phyloP scores from a whole-genome alignment of 1,140 invertebrate species.

The Lerema accius region DNA sequence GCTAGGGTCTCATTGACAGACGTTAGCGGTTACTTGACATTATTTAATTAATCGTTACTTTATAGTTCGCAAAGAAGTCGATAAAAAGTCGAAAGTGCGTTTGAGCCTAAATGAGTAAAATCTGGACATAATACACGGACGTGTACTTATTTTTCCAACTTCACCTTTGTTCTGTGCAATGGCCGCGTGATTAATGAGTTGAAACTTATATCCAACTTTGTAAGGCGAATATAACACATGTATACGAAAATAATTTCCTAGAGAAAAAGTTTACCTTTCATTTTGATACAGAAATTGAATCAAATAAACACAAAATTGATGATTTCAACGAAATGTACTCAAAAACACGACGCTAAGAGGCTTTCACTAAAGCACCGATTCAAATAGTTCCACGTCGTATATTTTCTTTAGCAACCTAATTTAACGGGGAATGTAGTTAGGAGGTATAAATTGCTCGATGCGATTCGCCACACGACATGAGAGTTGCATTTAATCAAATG shows the following conservation, averaged over 20 bases:
- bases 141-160: slow-evolving; percentile 34
- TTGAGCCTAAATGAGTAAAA: slow-evolving; percentile 15
- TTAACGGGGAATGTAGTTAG: slow-evolving; percentile 9
- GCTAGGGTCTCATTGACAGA: too few species aligned
- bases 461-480: slow-evolving; percentile 31
- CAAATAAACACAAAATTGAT: background rate
- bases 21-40: too few species aligned
- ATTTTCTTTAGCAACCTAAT: slow-evolving; percentile 22
- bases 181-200: slow-evolving; percentile 32
- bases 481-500: slow-evolving; percentile 45
- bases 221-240: background rate
- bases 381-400: slow-evolving; percentile 7
- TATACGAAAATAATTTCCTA: slow-evolving; percentile 6
- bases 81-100: background rate
- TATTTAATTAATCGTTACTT: too few species aligned
- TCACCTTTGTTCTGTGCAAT: slow-evolving; percentile 32
- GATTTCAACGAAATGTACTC: background rate
- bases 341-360: background rate
- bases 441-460: slow-evolving; percentile 12
- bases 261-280: too few species aligned
- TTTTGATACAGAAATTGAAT: too few species aligned
- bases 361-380: background rate
- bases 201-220: slow-evolving; percentile 24
- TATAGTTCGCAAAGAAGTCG: too few species aligned
- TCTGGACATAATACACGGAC: slow-evolving; percentile 26